Evolutionary conservation across 2,113 vertebrate genomes (phyloP).

Genomic region (Python bivittatus): DNA sequence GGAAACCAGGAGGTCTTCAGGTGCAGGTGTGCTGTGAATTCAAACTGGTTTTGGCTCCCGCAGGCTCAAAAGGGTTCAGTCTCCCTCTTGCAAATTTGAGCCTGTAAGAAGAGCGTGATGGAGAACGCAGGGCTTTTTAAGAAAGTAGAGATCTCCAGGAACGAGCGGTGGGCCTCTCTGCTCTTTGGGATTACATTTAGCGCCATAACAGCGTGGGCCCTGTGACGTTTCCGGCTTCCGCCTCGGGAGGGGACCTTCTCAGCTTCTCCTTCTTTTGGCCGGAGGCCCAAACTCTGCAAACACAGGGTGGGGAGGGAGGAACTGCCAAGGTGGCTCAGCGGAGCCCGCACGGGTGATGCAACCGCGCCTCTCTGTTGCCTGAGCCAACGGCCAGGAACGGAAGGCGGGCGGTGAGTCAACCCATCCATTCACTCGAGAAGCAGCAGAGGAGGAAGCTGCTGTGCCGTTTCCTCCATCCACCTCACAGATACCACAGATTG

Average conservation of each 20-base stretch:
- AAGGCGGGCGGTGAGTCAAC: background rate
- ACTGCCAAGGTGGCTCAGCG: background rate
- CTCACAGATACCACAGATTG: background rate
- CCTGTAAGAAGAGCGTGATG: background rate
- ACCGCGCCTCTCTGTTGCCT: background rate
- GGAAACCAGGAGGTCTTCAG: background rate
- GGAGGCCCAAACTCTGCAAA: background rate
- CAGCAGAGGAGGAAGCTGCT: background rate
- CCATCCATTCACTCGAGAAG: background rate
- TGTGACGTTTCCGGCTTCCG: background rate
- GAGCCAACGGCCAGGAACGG: accelerated
- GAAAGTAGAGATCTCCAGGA: background rate
- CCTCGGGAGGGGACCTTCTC: too few species aligned
- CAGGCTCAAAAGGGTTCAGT: background rate
- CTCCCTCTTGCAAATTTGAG: background rate
- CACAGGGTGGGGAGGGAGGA: background rate
- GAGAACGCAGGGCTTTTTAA: background rate
- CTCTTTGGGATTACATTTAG: background rate
- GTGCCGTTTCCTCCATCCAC: too few species aligned
- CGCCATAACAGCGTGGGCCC: background rate
- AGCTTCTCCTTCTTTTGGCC: too few species aligned
- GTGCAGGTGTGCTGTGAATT: background rate
- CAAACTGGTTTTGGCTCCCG: background rate
- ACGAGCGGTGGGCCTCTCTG: background rate
- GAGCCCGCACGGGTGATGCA: constrained; percentile 3